Percentiles rank a stretch among this genome's conserved stretches.
Evolutionary conservation across 2,888 invertebrate genomes (phyloP).

Genomic region (Chesias legatella): DNA sequence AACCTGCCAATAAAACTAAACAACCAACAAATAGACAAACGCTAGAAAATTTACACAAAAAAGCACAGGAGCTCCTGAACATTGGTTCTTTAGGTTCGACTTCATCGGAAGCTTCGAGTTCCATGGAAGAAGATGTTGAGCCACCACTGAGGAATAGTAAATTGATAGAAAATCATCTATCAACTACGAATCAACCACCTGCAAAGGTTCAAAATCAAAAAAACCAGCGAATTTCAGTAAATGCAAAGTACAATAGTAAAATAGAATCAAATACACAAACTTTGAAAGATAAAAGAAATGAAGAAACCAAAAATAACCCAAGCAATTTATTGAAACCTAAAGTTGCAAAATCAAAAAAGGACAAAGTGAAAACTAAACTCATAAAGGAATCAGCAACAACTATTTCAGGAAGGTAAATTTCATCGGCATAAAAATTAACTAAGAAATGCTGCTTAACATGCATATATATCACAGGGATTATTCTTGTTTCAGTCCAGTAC

Average conservation of each 20-base stretch:
- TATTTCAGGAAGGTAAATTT: constrained; percentile 19
- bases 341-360: constrained; percentile 14
- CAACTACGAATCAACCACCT: constrained; percentile 4
- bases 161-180: constrained; percentile 4
- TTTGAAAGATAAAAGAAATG: constrained; percentile 13
- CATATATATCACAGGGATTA: neutral
- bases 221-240: constrained; percentile 3
- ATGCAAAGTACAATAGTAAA: constrained; percentile 13
- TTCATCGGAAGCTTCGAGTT: constrained; percentile 54
- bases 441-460: neutral
- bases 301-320: constrained; percentile 6
- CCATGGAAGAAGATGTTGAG: constrained; percentile 31
- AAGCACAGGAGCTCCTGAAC: constrained; percentile 65
- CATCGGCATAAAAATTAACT: constrained; percentile 8
- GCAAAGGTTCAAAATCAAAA: constrained; percentile 7
- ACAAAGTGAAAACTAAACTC: constrained; percentile 15
- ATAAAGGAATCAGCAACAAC: constrained; percentile 10
- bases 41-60: constrained; percentile 62
- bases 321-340: constrained; percentile 13
- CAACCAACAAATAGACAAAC: constrained; percentile 44
- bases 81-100: constrained; percentile 54
- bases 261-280: constrained; percentile 10
- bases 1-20: constrained; percentile 31
- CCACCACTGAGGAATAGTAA: constrained; percentile 22
- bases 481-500: constrained; percentile 52